These are phyloP conservation scores for Elgaria multicarinata DNA, from an alignment of 2,113 vertebrate species.

Conservation along the genomic window DNA sequence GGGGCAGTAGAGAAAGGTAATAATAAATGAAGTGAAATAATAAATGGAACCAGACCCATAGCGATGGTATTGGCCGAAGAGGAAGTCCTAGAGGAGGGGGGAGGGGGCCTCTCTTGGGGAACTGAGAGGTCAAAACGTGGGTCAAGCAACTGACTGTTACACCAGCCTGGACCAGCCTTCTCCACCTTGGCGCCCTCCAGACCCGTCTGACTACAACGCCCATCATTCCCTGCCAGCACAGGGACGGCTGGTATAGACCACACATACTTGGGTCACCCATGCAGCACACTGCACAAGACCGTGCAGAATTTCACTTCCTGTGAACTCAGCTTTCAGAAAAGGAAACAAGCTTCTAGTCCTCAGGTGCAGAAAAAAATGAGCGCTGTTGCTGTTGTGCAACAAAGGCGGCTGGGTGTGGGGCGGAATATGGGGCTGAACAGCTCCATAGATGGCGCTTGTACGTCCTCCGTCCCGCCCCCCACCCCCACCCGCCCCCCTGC, in stretches of 20 bases:
- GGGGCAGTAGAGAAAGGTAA: too few species aligned
- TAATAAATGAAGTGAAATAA: too few species aligned
- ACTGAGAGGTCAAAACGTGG: too few species aligned
- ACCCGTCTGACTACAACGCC: too few species aligned
- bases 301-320: background rate
- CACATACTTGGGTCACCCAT: background rate
- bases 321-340: background rate
- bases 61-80: background rate
- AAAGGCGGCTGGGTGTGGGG: background rate
- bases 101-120: background rate
- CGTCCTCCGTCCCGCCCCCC: too few species aligned
- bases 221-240: too few species aligned
- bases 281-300: background rate
- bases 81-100: background rate
- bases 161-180: too few species aligned
- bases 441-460: accelerated
- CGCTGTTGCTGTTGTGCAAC: background rate
- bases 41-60: background rate
- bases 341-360: background rate
- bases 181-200: too few species aligned
- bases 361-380: background rate
- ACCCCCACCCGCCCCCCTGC: background rate
- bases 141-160: too few species aligned
- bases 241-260: too few species aligned
- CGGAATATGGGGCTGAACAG: too few species aligned